phyloP scores from a whole-genome alignment of 2,113 vertebrate genomes.

The Mellivora capensis region DNA sequence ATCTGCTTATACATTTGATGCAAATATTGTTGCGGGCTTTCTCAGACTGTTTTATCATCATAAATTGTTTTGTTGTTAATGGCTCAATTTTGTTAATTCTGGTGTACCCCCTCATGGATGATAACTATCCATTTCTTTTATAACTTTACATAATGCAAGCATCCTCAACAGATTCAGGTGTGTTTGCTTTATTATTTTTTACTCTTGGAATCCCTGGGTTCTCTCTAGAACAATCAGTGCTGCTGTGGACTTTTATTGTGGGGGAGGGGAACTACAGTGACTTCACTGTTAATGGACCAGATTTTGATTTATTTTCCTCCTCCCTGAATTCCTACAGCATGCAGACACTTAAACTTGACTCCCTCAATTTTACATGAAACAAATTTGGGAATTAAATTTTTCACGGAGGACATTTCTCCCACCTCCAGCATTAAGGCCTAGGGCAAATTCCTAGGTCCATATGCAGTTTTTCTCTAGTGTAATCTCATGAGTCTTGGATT shows the following conservation, averaged over 20 bases:
- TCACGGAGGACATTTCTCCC: not conserved
- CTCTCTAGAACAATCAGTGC: not conserved
- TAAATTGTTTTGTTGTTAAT: not conserved
- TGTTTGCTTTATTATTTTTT: not conserved
- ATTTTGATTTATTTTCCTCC: not conserved
- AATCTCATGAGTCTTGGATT: not conserved
- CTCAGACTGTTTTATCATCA: not conserved
- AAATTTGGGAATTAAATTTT: not conserved
- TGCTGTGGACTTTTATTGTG: not conserved
- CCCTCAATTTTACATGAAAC: not conserved
- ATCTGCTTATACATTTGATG: not conserved
- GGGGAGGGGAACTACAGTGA: not conserved
- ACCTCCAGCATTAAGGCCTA: rapidly evolving
- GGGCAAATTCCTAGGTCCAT: not conserved
- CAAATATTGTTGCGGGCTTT: not conserved
- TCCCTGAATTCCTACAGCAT: not conserved
- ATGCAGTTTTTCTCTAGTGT: not conserved
- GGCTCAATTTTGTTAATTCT: not conserved
- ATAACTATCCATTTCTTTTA: not conserved
- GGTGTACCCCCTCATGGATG: not conserved
- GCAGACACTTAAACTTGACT: not conserved
- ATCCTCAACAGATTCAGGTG: not conserved
- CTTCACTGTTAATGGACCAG: not conserved
- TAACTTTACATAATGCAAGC: not conserved
- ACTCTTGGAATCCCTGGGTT: not conserved